Conservation (phyloP, 2,888 invertebrate species). For the Hololepta plana region DNA sequence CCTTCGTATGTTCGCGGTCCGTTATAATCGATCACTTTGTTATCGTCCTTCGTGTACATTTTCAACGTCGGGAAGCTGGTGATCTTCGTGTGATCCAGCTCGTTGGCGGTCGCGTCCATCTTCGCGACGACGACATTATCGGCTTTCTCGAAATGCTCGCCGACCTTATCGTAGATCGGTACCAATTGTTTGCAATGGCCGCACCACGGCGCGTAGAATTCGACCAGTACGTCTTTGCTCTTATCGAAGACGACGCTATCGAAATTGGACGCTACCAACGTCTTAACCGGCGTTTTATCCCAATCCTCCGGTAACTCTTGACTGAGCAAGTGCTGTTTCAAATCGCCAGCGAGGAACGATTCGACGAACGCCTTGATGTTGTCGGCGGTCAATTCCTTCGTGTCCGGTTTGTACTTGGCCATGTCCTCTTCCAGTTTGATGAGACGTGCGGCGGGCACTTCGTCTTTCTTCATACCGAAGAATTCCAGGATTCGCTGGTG, state of each 20-base stretch:
- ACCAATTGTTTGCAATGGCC: constrained; percentile 96
- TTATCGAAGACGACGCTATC: constrained; percentile 78
- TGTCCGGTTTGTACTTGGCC: constrained; percentile 90
- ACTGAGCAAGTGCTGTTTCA: constrained; percentile 88
- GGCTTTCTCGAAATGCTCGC: constrained; percentile 29
- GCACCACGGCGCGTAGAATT: constrained; percentile 99
- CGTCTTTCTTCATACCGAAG: constrained; percentile 92
- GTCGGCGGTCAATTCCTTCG: constrained; percentile 48
- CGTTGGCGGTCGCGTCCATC: constrained; percentile 97
- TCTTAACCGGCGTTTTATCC: constrained; percentile 88
- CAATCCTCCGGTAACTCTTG: constrained; percentile 94
- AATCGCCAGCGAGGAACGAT: constrained; percentile 75
- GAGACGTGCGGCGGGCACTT: constrained; percentile 75
- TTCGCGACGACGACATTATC: constrained; percentile 84
- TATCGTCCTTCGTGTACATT: constrained; percentile 85
- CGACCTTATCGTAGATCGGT: constrained; percentile 82
- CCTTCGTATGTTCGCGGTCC: constrained; percentile 91
- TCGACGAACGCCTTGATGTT: constrained; percentile 65
- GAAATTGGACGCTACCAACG: constrained; percentile 89
- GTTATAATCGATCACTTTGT: constrained; percentile 78
- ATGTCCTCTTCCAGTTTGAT: constrained; percentile 94
- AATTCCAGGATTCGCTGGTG: constrained; percentile 96
- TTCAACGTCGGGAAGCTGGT: constrained; percentile 90
- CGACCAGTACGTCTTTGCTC: constrained; percentile 85
- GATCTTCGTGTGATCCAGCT: constrained; percentile 90